A percentile compares a stretch with the other conserved stretches of the same genome.
Conservation (phyloP, 2,888 invertebrate species). For the Ormyrus thymus region DNA sequence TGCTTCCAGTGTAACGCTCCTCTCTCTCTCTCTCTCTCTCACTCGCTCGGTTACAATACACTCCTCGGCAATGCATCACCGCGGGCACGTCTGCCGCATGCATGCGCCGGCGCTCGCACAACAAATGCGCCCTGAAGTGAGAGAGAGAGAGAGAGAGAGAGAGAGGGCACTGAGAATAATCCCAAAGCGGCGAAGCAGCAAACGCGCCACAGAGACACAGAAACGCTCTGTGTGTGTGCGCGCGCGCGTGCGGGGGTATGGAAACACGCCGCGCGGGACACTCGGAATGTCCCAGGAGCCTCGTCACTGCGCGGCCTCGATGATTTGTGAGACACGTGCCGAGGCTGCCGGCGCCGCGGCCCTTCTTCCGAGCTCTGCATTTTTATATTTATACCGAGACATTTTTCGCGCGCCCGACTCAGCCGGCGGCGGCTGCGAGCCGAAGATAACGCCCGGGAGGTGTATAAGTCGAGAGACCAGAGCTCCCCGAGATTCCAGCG, state of each 20-base stretch:
- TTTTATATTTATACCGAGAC: constrained; percentile 39
- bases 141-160: constrained; percentile 49
- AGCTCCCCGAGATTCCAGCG: too few species aligned
- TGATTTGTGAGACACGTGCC: constrained; percentile 65
- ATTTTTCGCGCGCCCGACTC: constrained; percentile 35
- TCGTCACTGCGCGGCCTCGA: constrained; percentile 58
- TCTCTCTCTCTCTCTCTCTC: constrained; percentile 36
- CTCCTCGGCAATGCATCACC: constrained; percentile 70
- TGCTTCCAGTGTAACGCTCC: constrained; percentile 58
- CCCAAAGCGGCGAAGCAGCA: constrained; percentile 55
- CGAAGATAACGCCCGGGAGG: not conserved
- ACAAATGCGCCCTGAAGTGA: constrained; percentile 45
- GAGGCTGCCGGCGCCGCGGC: constrained; percentile 11
- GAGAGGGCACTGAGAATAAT: constrained; percentile 55
- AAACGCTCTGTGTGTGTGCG: not conserved
- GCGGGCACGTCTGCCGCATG: constrained; percentile 67
- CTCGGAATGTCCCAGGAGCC: constrained; percentile 59
- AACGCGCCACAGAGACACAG: constrained; percentile 40
- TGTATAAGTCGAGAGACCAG: not conserved
- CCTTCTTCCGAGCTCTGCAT: not conserved
- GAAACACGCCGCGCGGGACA: constrained; percentile 54
- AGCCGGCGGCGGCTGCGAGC: not conserved
- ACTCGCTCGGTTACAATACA: constrained; percentile 66
- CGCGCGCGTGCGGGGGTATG: constrained; percentile 3
- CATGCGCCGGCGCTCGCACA: constrained; percentile 47